Evolutionary conservation across 2,797 vertebrate species (phyloP), one percentile per base, ranked within the genome.

Genomic region (Pteropus rufus): DNA sequence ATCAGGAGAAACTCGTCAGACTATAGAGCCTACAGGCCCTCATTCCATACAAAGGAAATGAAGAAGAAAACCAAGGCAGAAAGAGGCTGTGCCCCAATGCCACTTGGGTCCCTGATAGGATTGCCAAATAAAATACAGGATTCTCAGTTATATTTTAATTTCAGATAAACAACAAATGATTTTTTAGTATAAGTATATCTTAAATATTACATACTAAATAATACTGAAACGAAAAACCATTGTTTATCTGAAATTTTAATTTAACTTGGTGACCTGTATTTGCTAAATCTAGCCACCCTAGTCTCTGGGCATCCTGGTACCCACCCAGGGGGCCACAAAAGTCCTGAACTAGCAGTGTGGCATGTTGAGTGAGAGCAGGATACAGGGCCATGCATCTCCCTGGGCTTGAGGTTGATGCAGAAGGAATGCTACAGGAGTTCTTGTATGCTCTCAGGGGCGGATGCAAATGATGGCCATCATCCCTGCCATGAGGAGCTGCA

Each of bases 111-210:
- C 44, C 44, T 64, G 10, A 81, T 41, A 69, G 8, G 14, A 12
- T 8, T 95, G 21, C 39, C 64, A 60, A 34, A 86, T 65, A 93
- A 92, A 93, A 85, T 60, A 15, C 1, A 93, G 49, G 58, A 73
- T 84, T 93, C 26, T 39, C 29, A 67, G 76, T 58, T 70, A 49
- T 3, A 49, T 85, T 56, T 67, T 72, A 72, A 16, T 90, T 81
- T 86, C 26, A 52, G 67, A 93, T 85, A 73, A 90, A 69, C 5
- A 76, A 82, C 41, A 76, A 69, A n/a, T 64, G 16, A 44, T 56
- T 70, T 67, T 85, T 69, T 44, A 84, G 16, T 44, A 18, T 44
- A 62, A 67, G 31, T 46, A 73, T 73, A 23, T 80, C 41, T 41
- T 52, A 83, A 89, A 85, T 85, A 79, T 16, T n/a, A 19, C 10